Percentiles rank a stretch among this genome's conserved stretches.
Conservation (phyloP, 2,113 vertebrate genomes). For the Dicaeum eximium region DNA sequence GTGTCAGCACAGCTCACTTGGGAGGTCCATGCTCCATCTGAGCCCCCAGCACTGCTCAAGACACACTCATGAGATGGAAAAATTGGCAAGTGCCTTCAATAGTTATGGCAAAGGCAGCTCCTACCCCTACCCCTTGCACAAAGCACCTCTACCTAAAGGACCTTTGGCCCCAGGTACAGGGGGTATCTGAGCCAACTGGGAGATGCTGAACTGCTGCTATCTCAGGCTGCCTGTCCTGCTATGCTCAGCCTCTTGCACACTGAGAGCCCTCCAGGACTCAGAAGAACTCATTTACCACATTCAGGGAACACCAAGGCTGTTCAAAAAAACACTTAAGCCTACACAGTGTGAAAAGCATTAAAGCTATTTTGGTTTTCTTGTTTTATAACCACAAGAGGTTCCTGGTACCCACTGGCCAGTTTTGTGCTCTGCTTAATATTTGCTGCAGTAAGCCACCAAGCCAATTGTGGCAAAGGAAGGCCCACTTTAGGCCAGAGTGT, state of each 20-base stretch:
- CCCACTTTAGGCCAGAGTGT: neutral
- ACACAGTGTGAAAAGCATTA: neutral
- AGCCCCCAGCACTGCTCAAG: neutral
- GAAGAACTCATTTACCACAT: neutral
- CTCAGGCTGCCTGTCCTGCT: neutral
- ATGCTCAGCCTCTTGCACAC: neutral
- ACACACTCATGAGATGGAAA: neutral
- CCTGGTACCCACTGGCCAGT: neutral
- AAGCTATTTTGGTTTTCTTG: neutral
- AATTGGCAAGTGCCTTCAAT: neutral
- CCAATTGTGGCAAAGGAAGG: neutral
- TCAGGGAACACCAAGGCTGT: neutral
- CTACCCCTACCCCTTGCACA: neutral
- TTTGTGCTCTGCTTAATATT: neutral
- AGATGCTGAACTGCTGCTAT: neutral
- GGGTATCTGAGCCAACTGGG: neutral
- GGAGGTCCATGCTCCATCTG: accelerated
- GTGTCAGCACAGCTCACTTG: neutral
- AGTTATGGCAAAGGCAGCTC: neutral
- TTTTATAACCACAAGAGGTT: neutral
- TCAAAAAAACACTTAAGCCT: neutral
- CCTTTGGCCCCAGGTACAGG: neutral
- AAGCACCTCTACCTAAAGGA: neutral
- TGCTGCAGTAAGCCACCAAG: neutral
- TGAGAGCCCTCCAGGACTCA: neutral